These are phyloP conservation scores for Bruchidius siliquastri DNA, from an alignment of 2,888 invertebrate species.

Conservation along the genomic window DNA sequence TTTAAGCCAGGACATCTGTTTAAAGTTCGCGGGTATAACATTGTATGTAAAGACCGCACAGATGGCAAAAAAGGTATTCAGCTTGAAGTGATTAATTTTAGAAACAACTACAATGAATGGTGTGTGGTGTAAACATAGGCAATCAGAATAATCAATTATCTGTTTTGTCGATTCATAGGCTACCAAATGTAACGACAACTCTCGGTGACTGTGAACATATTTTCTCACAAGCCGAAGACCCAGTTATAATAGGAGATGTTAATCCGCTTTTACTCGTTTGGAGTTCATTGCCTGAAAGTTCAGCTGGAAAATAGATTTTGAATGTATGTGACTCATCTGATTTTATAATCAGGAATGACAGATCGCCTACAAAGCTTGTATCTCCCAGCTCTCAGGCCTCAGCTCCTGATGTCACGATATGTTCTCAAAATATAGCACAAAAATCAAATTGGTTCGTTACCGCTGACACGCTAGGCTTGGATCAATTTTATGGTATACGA, in stretches of 20 bases:
- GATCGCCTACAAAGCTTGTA: conserved; percentile 1
- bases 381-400: background rate
- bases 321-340: background rate
- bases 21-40: background rate
- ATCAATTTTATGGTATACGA: background rate
- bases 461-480: background rate
- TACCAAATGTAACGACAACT: conserved; percentile 1
- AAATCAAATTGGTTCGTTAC: background rate
- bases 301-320: background rate
- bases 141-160: background rate
- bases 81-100: background rate
- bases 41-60: background rate
- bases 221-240: background rate
- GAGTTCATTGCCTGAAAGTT: background rate
- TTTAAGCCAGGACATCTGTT: background rate
- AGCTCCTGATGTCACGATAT: background rate
- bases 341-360: background rate
- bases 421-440: background rate
- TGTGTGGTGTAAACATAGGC: background rate
- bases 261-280: background rate
- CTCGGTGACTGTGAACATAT: background rate
- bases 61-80: background rate
- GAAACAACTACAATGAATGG: background rate
- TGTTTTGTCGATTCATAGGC: background rate
- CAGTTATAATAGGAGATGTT: conserved; percentile 1